Conservation (phyloP, 2,888 invertebrate species). For the Arctia plantaginis region DNA sequence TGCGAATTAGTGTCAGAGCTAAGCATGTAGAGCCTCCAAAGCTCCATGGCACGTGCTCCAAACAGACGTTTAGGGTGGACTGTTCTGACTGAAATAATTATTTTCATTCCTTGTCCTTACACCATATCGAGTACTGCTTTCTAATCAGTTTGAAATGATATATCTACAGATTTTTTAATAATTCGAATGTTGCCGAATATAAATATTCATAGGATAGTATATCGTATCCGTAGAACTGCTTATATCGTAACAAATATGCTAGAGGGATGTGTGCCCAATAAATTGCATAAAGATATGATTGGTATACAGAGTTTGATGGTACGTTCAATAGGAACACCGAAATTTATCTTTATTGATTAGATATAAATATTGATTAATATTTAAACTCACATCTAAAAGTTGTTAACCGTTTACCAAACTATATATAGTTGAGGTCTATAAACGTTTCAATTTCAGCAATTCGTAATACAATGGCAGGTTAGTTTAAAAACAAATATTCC, state of each 20-base stretch:
- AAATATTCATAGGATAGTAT: background rate
- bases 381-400: background rate
- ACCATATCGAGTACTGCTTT: background rate
- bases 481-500: slow-evolving; percentile 9
- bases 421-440: background rate
- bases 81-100: background rate
- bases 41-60: background rate
- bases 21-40: background rate
- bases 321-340: background rate
- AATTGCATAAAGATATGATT: background rate
- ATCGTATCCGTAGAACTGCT: background rate
- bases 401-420: background rate
- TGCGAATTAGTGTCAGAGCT: background rate
- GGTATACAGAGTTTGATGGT: background rate
- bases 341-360: background rate
- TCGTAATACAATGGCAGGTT: background rate
- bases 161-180: too few relatives aligned
- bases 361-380: background rate
- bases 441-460: background rate
- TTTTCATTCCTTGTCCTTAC: too few relatives aligned
- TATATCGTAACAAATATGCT: background rate
- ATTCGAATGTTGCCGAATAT: too few relatives aligned
- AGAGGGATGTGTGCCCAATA: background rate
- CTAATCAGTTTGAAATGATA: background rate
- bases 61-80: background rate